phyloP scores from a whole-genome alignment of 1,140 invertebrate species.

The Sitophilus oryzae region DNA sequence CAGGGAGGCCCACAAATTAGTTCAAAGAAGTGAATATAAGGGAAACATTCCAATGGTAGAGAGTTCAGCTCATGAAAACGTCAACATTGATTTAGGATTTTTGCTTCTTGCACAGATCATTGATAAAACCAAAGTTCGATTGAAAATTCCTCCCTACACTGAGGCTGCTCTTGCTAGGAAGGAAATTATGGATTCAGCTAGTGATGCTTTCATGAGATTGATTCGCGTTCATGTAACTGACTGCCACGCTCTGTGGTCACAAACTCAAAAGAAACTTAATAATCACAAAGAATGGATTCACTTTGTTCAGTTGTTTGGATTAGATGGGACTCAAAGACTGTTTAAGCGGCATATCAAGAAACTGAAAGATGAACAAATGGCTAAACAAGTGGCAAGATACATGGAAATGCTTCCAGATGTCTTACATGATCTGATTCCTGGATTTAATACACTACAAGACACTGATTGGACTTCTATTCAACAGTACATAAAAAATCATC shows the following conservation, averaged over 20 bases:
- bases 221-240: conserved; percentile 78
- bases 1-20: conserved; percentile 81
- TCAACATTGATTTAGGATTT: conserved; percentile 94
- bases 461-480: conserved; percentile 85
- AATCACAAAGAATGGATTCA: conserved; percentile 84
- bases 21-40: conserved; percentile 89
- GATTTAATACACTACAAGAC: conserved; percentile 65
- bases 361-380: conserved; percentile 79
- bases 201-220: conserved; percentile 79
- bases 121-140: conserved; percentile 61
- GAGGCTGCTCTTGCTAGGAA: conserved; percentile 82
- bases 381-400: conserved; percentile 73
- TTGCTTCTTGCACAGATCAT: conserved; percentile 88
- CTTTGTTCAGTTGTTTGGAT: conserved; percentile 84
- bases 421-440: conserved; percentile 76
- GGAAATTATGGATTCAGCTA: conserved; percentile 82
- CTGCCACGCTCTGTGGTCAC: conserved; percentile 80
- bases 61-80: conserved; percentile 93
- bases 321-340: conserved; percentile 73
- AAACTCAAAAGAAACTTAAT: conserved; percentile 78
- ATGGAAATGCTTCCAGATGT: conserved; percentile 74
- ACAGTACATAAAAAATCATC: conserved; percentile 76
- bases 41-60: conserved; percentile 83
- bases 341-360: conserved; percentile 79
- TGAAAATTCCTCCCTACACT: conserved; percentile 70